Evolutionary conservation across 2,797 vertebrate species (phyloP).

Genomic region (Thalassophryne amazonica): DNA sequence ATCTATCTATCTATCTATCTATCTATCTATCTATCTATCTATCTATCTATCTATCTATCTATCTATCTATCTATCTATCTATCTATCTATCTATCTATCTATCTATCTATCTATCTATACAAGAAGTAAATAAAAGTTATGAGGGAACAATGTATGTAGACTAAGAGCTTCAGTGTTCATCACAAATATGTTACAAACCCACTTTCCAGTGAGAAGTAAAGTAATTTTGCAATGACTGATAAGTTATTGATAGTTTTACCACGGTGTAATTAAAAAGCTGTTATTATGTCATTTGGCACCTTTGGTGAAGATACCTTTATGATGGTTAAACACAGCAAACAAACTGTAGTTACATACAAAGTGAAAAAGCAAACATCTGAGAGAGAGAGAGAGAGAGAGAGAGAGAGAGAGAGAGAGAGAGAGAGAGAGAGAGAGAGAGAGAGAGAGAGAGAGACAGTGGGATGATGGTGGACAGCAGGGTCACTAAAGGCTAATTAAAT

Average conservation of each 20-base stretch:
- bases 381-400: constrained; percentile 16
- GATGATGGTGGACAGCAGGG: constrained; percentile 69
- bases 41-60: no score
- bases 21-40: no score
- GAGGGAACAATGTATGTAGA: no score
- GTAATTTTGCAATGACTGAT: constrained; percentile 3
- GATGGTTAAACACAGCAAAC: constrained; percentile 48
- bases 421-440: background rate
- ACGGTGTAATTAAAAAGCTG: constrained; percentile 8
- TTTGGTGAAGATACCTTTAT: constrained; percentile 33
- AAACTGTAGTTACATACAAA: constrained; percentile 64
- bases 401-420: background rate
- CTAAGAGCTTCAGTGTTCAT: no score
- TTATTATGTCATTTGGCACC: constrained; percentile 28
- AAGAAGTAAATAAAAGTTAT: no score
- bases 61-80: no score
- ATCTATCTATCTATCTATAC: no score
- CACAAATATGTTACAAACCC: no score
- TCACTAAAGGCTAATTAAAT: constrained; percentile 82
- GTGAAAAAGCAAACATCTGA: constrained; percentile 26
- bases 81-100: no score
- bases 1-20: no score
- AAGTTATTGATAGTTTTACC: constrained; percentile 7
- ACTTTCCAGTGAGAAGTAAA: no score
- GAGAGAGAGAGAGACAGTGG: constrained; percentile 2